Evolutionary conservation across 2,113 vertebrate genomes (phyloP).

Genomic region (Elachura formosa): DNA sequence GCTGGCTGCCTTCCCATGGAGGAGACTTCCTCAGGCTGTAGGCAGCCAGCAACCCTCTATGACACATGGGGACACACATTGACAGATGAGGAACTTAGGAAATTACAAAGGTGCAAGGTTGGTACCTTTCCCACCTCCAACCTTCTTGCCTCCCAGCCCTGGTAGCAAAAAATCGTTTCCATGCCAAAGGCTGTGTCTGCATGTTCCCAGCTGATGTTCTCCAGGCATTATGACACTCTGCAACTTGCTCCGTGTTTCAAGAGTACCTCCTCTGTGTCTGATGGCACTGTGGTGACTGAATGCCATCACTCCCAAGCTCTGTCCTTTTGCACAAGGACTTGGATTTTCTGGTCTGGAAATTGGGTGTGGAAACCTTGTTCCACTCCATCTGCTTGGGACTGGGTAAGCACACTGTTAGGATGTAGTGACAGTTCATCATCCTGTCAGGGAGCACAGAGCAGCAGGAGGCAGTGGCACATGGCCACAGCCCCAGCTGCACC

Average conservation of each 20-base stretch:
- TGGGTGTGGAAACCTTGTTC: fast-evolving
- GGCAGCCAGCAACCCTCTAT: fast-evolving
- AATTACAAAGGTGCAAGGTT: neutral
- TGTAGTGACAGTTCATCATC: fast-evolving
- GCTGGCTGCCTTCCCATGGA: fast-evolving
- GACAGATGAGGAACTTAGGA: fast-evolving
- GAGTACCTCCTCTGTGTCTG: neutral
- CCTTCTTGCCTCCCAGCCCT: neutral
- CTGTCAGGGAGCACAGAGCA: neutral
- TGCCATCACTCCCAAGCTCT: fast-evolving
- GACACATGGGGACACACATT: fast-evolving
- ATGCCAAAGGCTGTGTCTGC: neutral
- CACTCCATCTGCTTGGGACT: neutral
- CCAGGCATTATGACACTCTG: neutral
- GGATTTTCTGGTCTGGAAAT: neutral
- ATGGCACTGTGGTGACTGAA: neutral
- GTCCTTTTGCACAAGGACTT: neutral
- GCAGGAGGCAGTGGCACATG: neutral
- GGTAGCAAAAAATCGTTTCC: neutral
- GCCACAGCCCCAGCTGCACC: neutral
- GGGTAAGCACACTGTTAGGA: neutral
- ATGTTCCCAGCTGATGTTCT: neutral
- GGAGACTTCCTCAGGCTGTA: neutral
- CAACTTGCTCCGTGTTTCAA: neutral
- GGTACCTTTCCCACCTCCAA: neutral